Evolutionary conservation across 2,888 invertebrate genomes (phyloP).

Genomic region (Cantharis flavilabris): DNA sequence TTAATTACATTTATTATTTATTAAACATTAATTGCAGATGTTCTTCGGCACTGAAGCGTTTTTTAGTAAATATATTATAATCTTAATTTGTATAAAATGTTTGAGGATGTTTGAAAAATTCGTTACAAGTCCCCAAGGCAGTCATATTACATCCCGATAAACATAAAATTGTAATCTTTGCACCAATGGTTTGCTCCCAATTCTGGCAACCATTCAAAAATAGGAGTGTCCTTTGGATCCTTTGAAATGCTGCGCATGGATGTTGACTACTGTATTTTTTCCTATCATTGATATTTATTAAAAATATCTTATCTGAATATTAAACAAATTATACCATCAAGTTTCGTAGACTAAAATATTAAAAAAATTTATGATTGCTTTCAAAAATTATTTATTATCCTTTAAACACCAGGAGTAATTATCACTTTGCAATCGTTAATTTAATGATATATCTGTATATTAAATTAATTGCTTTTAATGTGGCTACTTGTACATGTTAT

Average conservation of each 20-base stretch:
- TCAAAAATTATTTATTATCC: background rate
- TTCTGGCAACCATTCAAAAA: background rate
- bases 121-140: background rate
- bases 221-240: background rate
- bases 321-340: background rate
- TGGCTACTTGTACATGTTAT: background rate
- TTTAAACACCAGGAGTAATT: background rate
- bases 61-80: background rate
- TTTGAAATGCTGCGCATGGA: background rate
- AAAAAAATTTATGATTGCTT: background rate
- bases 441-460: background rate
- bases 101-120: background rate
- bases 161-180: background rate
- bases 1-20: too few species aligned
- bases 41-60: too few species aligned
- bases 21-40: too few species aligned
- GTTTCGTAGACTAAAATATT: background rate
- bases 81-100: background rate
- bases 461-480: background rate
- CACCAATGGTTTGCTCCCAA: background rate
- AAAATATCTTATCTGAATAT: background rate
- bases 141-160: background rate
- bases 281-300: background rate
- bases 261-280: background rate
- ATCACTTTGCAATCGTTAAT: background rate